Evolutionary conservation across 2,888 invertebrate genomes (phyloP), one percentile per base, ranked within the genome.

Genomic region (Syrphus vitripennis): DNA sequence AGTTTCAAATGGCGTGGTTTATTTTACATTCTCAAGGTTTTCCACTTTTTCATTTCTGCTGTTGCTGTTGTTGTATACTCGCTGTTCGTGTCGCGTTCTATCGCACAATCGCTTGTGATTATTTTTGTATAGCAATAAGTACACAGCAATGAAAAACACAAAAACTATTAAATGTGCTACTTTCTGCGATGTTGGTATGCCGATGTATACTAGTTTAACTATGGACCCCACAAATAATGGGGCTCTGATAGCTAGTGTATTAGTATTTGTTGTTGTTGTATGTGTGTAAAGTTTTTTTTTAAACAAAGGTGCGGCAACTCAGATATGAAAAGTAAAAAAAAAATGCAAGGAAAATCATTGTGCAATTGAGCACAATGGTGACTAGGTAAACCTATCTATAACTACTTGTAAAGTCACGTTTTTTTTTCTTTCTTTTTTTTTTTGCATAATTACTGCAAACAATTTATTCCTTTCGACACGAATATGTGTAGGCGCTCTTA

Each of bases 271-370:
- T 16, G 12, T 7, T 7, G 2, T 14, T 59, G 45, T 57, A 24
- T 72, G 42, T 70, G 55, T 61, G 70, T 80, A 82, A 21, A 48
- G 29, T 31, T 65, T 12, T n/a, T 16, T 26, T 63, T 87, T 71
- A 79, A 77, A 84, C 79, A 87, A 87, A 88, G 87, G 82, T 81
- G 81, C 83, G 79, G 81, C 63, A 72, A 75, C 59, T 80, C 16
- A 26, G 53, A 67, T 53, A 53, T 40, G 14, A 50, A 65, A 50
- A 50, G 21, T 31, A 63, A 59, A 34, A 61, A 26, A 31, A 72
- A 77, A 65, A 61, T 24, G 77, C n/a, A 9, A 70, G 34, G 14
- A 83, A 74, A 29, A 70, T 57, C 42, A 78, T 76, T 83, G 72
- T 83, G 79, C 74, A 79, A 83, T 71, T 79, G 70, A 55, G 69